Base-by-base conservation (phyloP, 2,888 invertebrate genomes). In the Conus canariensis region DNA sequence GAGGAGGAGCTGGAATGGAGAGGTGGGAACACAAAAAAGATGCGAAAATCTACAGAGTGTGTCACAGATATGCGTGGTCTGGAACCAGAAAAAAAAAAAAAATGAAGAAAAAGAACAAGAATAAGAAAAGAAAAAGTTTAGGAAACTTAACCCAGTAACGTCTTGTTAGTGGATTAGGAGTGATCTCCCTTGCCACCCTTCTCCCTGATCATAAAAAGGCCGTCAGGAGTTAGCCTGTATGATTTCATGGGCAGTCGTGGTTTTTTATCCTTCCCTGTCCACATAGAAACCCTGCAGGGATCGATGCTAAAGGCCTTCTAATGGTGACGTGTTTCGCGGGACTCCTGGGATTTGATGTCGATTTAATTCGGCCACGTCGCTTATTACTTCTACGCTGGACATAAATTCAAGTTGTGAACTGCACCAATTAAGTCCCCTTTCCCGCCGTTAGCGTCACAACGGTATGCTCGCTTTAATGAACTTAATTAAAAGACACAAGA, bases 141-240 rank as follows among this genome's bases (percentile, higher is more conserved):
- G 19, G 87, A 87, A 87, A 87, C 22, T 58, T 77, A 87, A 74
- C 64, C 77, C 74, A 25, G n/a, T 74, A 56, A 74, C 58, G 74
- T 45, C 87, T 74, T 87, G 77, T 87, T 87, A 87, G 87, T 74
- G 70, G 70, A 87, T 87, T 87, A 74, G 59, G 87, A 77, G 74
- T 87, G 64, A 74, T 87, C 77, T 77, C 87, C 77, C 87, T 70
- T n/a, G 64, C 64, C 64, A 64, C 64, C 16, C 16, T 16, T 67
- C 70, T 87, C 45, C 25, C 19, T n/a, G 70, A 67, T 58, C 12
- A 59, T 77, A 87, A 87, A 87, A 59, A 58, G 19, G 77, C 87
- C 70, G 30, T 87, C 67, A 6, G 19, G 58, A n/a, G 70, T 60
- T 58, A 25, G 25, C 5, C 14, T 85, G 58, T 85, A 85, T 60